Evolutionary conservation across 2,797 vertebrate species (phyloP).

Genomic region (Fringilla coelebs): DNA sequence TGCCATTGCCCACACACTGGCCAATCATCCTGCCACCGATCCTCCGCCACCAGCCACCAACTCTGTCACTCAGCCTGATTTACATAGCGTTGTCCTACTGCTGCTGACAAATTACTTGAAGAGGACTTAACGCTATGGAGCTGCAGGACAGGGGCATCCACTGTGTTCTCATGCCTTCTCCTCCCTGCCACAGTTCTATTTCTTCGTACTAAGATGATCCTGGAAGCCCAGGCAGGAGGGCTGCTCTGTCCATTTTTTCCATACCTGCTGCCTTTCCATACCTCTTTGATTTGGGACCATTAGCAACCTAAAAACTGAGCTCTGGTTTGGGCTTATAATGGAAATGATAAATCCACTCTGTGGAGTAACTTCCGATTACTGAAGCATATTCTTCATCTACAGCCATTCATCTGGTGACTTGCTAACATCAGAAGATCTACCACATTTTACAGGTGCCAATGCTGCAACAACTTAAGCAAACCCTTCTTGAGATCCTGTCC

Average conservation of each 20-base stretch:
- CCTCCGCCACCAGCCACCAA: background rate
- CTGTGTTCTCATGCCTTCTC: background rate
- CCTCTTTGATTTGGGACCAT: background rate
- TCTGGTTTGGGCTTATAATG: background rate
- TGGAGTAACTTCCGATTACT: background rate
- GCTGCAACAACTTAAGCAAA: background rate
- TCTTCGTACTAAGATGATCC: background rate
- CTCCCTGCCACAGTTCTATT: background rate
- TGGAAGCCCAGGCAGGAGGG: background rate
- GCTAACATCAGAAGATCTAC: background rate
- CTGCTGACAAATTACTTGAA: background rate
- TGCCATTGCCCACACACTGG: constrained; percentile 28
- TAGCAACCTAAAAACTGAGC: background rate
- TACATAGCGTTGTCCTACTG: background rate
- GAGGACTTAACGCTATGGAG: background rate
- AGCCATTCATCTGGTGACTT: background rate
- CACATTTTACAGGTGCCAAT: background rate
- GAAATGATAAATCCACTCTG: background rate
- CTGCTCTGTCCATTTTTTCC: background rate
- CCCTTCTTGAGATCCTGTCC: background rate
- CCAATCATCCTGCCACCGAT: constrained; percentile 2
- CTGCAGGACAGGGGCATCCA: background rate
- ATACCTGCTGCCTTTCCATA: background rate
- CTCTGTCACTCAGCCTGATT: background rate
- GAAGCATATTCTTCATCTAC: background rate